Evolutionary conservation across 2,888 invertebrate species (phyloP).

Genomic region (Ischnura elegans): DNA sequence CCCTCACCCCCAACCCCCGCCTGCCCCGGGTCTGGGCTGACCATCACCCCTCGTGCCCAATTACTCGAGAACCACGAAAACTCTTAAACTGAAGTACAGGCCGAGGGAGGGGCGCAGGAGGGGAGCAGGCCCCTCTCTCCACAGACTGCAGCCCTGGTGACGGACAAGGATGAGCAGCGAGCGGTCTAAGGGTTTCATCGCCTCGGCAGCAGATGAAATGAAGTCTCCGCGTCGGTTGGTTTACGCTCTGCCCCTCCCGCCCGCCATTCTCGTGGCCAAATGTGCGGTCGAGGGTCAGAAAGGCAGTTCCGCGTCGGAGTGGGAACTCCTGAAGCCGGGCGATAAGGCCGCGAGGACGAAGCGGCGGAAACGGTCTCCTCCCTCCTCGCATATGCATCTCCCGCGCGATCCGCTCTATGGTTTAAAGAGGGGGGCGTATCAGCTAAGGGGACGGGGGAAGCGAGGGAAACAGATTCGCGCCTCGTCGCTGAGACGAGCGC

Average conservation of each 20-base stretch:
- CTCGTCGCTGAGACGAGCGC: not conserved
- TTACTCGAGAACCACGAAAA: not conserved
- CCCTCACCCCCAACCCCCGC: not conserved
- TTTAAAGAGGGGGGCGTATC: not conserved
- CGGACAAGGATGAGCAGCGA: not conserved
- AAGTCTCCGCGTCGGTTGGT: not conserved
- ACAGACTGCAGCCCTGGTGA: not conserved
- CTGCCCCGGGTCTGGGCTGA: not conserved
- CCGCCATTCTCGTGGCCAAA: not conserved
- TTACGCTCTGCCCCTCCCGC: not conserved
- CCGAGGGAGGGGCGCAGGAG: not conserved
- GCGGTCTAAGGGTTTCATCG: not conserved
- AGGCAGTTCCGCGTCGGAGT: not conserved
- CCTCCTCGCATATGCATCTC: not conserved
- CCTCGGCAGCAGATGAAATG: slow-evolving; percentile 4
- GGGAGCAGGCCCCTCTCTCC: not conserved
- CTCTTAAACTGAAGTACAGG: not conserved
- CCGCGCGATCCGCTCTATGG: not conserved
- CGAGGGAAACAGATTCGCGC: not conserved
- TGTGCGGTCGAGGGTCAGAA: not conserved
- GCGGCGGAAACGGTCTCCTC: not conserved
- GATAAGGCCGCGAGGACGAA: not conserved
- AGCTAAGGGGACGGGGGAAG: not conserved
- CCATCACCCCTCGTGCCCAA: not conserved
- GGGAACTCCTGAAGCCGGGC: not conserved